Evolutionary conservation across 2,888 invertebrate species (phyloP).

Genomic region (Zhengitettix transpicula): DNA sequence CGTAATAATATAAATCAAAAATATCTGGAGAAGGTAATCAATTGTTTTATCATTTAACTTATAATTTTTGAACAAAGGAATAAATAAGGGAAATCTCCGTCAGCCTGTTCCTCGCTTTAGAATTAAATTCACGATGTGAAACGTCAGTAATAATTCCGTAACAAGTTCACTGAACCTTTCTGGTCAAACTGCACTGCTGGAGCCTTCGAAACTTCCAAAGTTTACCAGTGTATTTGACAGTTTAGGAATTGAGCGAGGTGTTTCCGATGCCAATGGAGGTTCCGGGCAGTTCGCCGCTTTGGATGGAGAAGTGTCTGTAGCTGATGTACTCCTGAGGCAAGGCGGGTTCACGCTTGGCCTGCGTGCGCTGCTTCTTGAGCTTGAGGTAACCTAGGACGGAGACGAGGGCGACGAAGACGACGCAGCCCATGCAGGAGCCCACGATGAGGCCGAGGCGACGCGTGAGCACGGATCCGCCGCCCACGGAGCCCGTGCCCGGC

Average conservation of each 20-base stretch:
- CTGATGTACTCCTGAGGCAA: conserved; percentile 68
- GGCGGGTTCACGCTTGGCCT: conserved; percentile 46
- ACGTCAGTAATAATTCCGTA: no score
- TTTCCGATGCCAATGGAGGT: conserved; percentile 8
- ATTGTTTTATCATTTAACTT: no score
- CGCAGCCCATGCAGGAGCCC: conserved; percentile 71
- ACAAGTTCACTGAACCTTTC: no score
- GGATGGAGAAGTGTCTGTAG: conserved; percentile 54
- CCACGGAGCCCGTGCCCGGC: conserved; percentile 22
- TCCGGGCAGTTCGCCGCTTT: conserved; percentile 25
- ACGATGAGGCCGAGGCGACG: conserved; percentile 69
- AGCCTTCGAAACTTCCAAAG: no score
- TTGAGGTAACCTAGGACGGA: conserved; percentile 74
- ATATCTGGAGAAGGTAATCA: no score
- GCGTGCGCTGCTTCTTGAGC: conserved; percentile 63
- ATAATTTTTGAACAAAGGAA: no score
- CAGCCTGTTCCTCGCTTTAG: no score
- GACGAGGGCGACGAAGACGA: conserved; percentile 68
- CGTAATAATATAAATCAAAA: no score
- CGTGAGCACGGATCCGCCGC: conserved; percentile 48
- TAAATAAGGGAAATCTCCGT: no score
- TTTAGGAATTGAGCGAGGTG: conserved; percentile 8
- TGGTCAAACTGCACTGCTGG: no score
- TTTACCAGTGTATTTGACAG: no score
- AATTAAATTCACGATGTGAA: no score